Evolutionary conservation across 2,797 vertebrate species (phyloP), one percentile per base, ranked within the genome.

Genomic region (Acrocephalus scirpaceus): DNA sequence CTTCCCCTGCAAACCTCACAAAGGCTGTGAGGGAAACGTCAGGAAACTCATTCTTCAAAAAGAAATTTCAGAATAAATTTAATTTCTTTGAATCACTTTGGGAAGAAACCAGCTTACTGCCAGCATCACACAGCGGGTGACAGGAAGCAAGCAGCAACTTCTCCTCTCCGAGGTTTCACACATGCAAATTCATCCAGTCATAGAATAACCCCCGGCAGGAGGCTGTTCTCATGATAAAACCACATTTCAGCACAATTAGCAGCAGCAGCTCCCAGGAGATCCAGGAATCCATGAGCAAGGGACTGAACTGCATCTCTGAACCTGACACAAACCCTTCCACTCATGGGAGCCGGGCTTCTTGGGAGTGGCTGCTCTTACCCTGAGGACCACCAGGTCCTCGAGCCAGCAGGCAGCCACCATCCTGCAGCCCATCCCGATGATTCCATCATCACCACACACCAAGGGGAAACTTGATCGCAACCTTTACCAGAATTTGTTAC

Each of bases 401-500:
- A 27, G 30, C 22, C 83, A 54, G 16, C 26, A 19, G 29, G 56
- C 69, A 93, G 57, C 47, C 88, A 78, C 62, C 4, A 2, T 32
- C 51, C 22, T 8, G 40, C 18, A 25, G 70, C 56, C 62, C 64
- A 45, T 42, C 66, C 80, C 22, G 25, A 42, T 8, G 18, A 11
- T 20, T 51, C 76, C 61, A 82, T 44, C 17, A 42, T 29, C 77
- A n/a, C 54, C 67, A 65, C 58, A 67, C 16, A 88, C 54, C 85
- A 86, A 54, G 38, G 81, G 86, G 47, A 38, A 64, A 80, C 40
- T n/a, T 17, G 16, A 38, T 76, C 34, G n/a, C 21, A 36, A 61
- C 66, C 61, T 87, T 93, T 92, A 94, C 90, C 79, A 90, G 75
- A 72, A 93, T 60, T 57, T 38, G 53, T 85, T 82, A 95, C 0